Base-by-base conservation (phyloP, 2,113 vertebrate species). In the Amia ocellicauda region DNA sequence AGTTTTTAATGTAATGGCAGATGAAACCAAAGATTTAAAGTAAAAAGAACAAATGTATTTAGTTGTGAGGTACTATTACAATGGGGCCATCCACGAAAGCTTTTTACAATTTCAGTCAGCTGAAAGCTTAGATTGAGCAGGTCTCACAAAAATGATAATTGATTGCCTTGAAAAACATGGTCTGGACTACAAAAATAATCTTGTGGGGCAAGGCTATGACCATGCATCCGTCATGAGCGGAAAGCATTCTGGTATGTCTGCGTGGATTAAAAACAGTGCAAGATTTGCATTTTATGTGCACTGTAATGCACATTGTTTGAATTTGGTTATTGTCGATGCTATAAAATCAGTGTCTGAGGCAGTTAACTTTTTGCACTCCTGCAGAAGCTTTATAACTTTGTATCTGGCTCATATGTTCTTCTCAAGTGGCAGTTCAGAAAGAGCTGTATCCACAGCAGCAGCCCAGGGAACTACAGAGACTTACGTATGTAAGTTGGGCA, bases 231-330 rank as follows among this genome's bases (percentile, higher is more conserved):
- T 73, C 4, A 66, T 69, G 63, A 64, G 52, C 41, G 47, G 40
- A 53, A 22, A 24, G 11, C 53, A 54, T 45, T 63, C 62, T 19
- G 59, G 63, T 29, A 58, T 69, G 2, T 59, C 68, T 49, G 58
- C 40, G 1, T 53, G 41, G 29, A 61, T 72, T 50, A 64, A 62
- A 22, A 57, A 28, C n/a, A n/a, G n/a, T 17, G 58, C 64, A 23
- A 62, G 61, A 28, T 47, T 62, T 62, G 67, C 63, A 16, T 67
- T 73, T 11, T 70, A 70, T 58, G 53, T n/a, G n/a, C n/a, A n/a
- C n/a, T n/a, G n/a, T n/a, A n/a, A n/a, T n/a, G n/a, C n/a, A n/a
- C n/a, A n/a, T 66, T 56, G 71, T 26, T 45, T 73, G 13, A 66
- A 63, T 29, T 11, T 69, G 2, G 49, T 69, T 19, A 66, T 66